These are phyloP conservation scores for Myodes glareolus DNA, from an alignment of 2,113 vertebrate species.

Conservation along the genomic window DNA sequence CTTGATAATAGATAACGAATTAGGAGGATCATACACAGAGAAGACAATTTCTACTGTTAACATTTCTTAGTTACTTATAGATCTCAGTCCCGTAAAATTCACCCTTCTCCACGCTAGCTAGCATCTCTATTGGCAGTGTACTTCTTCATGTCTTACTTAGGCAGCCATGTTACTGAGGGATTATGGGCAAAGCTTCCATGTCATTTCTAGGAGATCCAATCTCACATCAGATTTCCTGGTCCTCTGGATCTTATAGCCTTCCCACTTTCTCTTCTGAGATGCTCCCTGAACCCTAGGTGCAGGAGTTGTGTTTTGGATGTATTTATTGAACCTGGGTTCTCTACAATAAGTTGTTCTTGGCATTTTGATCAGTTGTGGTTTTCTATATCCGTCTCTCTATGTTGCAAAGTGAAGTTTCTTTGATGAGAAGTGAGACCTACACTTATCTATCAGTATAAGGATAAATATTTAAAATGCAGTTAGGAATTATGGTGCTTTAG, in stretches of 20 bases:
- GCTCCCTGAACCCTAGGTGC: neutral
- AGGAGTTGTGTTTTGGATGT: neutral
- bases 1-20: neutral
- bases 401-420: neutral
- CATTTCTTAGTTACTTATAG: neutral
- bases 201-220: neutral
- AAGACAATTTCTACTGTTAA: neutral
- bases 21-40: neutral
- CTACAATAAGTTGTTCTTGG: neutral
- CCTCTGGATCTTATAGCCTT: neutral
- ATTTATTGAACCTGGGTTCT: neutral
- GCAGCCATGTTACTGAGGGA: neutral
- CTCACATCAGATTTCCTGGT: neutral
- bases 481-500: neutral
- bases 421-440: neutral
- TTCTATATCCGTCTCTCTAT: neutral
- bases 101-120: neutral
- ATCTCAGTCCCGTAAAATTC: neutral
- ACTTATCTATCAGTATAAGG: neutral
- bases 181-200: neutral
- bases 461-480: neutral
- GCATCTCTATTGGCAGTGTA: neutral
- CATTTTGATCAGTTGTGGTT: neutral
- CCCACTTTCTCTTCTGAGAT: neutral
- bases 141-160: neutral